Conservation (phyloP, 2,113 vertebrate genomes). For the Neopipo cinnamomea region DNA sequence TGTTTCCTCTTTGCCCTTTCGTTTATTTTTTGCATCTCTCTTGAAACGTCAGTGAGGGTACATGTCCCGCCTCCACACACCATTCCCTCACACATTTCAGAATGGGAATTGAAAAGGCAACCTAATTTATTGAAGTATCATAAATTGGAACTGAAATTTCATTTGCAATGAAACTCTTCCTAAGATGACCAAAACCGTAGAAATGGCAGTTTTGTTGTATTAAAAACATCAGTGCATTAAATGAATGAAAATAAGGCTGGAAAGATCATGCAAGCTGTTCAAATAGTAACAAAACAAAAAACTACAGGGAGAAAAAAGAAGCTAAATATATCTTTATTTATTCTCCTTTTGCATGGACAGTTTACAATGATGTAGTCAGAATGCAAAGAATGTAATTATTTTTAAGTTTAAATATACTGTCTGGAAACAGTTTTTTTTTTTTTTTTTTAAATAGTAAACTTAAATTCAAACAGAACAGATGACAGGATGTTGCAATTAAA, state of each 20-base stretch:
- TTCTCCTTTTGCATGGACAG: neutral
- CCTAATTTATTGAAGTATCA: neutral
- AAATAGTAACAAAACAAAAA: neutral
- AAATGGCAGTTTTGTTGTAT: neutral
- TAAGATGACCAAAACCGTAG: neutral
- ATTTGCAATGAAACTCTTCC: neutral
- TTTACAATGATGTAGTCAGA: neutral
- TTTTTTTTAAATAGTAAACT: neutral
- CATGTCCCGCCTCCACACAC: neutral
- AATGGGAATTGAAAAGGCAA: neutral
- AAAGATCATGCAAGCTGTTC: neutral
- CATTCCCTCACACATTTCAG: neutral
- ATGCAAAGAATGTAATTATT: neutral
- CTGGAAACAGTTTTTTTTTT: neutral
- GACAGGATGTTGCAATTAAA: slow-evolving; percentile 53
- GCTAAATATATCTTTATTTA: neutral
- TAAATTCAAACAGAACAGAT: slow-evolving; percentile 22
- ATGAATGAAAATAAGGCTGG: neutral
- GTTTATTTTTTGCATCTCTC: neutral
- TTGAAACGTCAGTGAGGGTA: neutral
- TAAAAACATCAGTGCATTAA: neutral
- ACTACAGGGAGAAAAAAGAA: neutral
- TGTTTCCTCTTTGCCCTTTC: neutral
- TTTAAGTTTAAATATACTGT: neutral
- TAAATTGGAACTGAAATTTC: neutral